A percentile compares a stretch with the other conserved stretches of the same genome.
Conservation (phyloP, 2,113 vertebrate genomes). For the Morone saxatilis region DNA sequence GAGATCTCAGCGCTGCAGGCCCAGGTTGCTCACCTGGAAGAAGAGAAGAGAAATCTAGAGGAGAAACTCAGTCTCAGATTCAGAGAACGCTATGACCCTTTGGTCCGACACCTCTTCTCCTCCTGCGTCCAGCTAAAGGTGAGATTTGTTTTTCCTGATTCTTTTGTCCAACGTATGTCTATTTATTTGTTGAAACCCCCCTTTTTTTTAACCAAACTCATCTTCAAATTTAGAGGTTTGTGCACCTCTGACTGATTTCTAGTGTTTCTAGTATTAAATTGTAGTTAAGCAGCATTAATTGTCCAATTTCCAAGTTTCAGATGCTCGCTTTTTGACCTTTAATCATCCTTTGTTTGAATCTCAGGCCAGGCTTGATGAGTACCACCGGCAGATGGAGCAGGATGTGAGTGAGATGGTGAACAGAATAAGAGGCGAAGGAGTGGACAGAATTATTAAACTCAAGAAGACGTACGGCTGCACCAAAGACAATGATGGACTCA, state of each 20-base stretch:
- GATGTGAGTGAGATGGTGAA: slow-evolving; percentile 79
- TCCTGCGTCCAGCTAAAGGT: slow-evolving; percentile 86
- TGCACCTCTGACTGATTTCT: neutral
- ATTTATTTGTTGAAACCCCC: no score
- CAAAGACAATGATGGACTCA: slow-evolving; percentile 64
- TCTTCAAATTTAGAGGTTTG: neutral
- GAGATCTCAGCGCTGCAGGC: slow-evolving; percentile 84
- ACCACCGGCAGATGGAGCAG: slow-evolving; percentile 77
- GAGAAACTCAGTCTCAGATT: slow-evolving; percentile 77
- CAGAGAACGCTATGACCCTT: slow-evolving; percentile 77
- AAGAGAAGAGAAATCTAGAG: slow-evolving; percentile 77
- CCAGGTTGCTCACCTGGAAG: slow-evolving; percentile 73
- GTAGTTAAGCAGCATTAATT: neutral
- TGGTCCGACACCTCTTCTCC: slow-evolving; percentile 80
- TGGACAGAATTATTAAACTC: slow-evolving; percentile 76
- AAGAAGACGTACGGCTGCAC: slow-evolving; percentile 81
- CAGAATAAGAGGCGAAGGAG: slow-evolving; percentile 77
- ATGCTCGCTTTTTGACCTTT: neutral
- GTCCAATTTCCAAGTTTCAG: neutral
- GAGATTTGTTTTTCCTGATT: neutral
- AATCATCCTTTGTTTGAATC: neutral
- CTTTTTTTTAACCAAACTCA: neutral
- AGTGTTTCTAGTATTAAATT: neutral
- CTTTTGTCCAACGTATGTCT: no score
- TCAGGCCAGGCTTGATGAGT: slow-evolving; percentile 83